Evolutionary conservation across 2,797 vertebrate species (phyloP).

Genomic region (Lepus townsendii): DNA sequence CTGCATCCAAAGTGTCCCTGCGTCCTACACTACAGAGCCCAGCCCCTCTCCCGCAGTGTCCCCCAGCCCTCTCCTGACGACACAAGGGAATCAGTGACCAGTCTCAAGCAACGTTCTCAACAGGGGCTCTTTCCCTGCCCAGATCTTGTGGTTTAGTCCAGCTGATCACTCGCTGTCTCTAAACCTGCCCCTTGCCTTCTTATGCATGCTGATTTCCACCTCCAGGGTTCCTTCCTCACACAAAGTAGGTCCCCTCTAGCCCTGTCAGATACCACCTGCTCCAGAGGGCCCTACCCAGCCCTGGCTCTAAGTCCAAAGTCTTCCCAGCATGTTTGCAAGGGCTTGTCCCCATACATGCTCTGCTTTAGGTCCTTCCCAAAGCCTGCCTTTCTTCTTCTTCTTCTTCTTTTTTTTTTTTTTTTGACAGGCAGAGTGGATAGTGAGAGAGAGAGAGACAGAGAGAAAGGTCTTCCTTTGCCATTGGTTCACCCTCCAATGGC

Average conservation of each 20-base stretch:
- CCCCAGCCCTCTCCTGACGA: background rate
- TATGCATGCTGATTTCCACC: background rate
- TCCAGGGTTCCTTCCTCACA: background rate
- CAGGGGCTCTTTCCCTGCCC: conserved; percentile 42
- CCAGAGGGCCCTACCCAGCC: background rate
- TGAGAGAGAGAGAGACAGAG: too few relatives aligned
- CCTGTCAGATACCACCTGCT: background rate
- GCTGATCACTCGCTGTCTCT: background rate
- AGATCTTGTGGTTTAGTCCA: conserved; percentile 50
- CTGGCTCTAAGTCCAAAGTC: conserved; percentile 26
- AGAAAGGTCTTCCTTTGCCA: too few relatives aligned
- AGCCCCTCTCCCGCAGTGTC: background rate
- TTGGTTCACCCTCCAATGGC: too few relatives aligned
- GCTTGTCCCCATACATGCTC: background rate
- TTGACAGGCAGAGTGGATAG: too few relatives aligned
- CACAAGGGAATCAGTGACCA: background rate
- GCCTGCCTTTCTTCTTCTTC: background rate
- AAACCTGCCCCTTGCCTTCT: background rate
- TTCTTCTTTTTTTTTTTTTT: too few relatives aligned
- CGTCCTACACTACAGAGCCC: background rate
- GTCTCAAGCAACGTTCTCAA: background rate
- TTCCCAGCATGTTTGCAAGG: background rate
- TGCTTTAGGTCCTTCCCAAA: conserved; percentile 4
- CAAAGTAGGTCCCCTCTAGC: background rate
- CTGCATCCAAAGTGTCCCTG: conserved; percentile 21